Evolutionary conservation across 2,797 vertebrate genomes (phyloP).

Genomic region (Loriculus beryllinus): DNA sequence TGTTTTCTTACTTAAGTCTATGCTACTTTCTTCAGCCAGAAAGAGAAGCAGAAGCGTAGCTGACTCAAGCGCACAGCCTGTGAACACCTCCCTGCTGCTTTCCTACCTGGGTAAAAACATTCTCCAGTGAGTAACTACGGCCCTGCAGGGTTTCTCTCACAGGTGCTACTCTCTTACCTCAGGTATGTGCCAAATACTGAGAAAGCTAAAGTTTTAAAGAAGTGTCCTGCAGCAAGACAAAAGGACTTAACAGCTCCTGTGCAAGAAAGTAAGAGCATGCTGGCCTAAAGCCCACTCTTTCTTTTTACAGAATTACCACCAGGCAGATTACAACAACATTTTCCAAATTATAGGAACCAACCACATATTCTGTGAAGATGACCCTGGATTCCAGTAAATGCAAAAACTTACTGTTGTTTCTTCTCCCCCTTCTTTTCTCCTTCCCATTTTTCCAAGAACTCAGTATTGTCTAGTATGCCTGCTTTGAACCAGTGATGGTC

Average conservation of each 20-base stretch:
- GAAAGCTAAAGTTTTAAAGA: not conserved
- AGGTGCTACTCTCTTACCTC: not conserved
- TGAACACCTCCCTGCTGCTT: not conserved
- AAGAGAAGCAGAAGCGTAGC: not conserved
- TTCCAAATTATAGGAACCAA: not conserved
- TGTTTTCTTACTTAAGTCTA: not conserved
- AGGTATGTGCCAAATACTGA: not conserved
- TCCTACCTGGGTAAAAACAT: not conserved
- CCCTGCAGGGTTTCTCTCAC: not conserved
- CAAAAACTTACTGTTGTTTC: not conserved
- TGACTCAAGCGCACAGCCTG: not conserved
- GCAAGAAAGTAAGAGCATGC: not conserved
- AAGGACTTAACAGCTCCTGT: not conserved
- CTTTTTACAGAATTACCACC: not conserved
- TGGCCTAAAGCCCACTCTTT: not conserved
- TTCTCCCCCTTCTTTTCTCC: not conserved
- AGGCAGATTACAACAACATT: not conserved
- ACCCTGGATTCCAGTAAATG: constrained; percentile 23
- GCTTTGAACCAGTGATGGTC: not conserved
- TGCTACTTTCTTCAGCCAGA: not conserved
- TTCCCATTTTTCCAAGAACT: constrained; percentile 10
- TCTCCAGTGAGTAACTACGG: not conserved
- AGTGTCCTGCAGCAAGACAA: not conserved
- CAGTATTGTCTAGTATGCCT: not conserved
- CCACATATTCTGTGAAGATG: not conserved